These are phyloP conservation scores for Pseudocheirus occidentalis DNA, from an alignment of 2,797 vertebrate genomes.

Conservation along the genomic window DNA sequence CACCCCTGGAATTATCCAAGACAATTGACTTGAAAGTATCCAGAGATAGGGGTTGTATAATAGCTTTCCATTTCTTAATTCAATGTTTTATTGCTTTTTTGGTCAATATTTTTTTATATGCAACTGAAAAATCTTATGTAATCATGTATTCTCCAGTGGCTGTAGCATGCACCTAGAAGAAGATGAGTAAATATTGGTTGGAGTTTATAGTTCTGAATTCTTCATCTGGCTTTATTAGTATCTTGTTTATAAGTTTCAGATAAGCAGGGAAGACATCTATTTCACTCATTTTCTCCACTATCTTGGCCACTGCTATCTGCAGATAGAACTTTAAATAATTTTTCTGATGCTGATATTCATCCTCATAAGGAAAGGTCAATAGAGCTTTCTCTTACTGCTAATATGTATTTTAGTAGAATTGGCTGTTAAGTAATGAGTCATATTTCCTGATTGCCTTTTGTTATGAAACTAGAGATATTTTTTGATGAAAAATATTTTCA, in stretches of 20 bases:
- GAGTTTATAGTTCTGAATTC: not conserved
- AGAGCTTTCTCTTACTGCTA: not conserved
- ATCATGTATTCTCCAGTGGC: not conserved
- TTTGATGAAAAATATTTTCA: not conserved
- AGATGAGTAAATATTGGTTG: not conserved
- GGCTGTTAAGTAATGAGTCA: not conserved
- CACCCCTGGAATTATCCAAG: not conserved
- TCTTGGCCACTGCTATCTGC: not conserved
- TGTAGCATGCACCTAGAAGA: not conserved
- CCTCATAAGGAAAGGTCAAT: not conserved
- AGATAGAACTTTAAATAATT: not conserved
- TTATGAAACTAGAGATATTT: not conserved
- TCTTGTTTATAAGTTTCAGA: not conserved
- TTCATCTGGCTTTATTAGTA: not conserved
- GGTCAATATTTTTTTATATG: not conserved
- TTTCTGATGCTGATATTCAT: not conserved
- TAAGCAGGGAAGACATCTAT: not conserved
- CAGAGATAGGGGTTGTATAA: not conserved
- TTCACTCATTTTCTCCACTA: not conserved
- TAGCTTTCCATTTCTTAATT: not conserved
- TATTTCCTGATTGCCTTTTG: not conserved
- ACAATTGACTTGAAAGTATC: not conserved
- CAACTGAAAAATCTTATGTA: slow-evolving; percentile 29
- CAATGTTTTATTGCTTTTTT: not conserved
- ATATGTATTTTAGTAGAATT: not conserved